Evolutionary conservation across 1,140 invertebrate genomes (phyloP).

Genomic region (Coelopa frigida): DNA sequence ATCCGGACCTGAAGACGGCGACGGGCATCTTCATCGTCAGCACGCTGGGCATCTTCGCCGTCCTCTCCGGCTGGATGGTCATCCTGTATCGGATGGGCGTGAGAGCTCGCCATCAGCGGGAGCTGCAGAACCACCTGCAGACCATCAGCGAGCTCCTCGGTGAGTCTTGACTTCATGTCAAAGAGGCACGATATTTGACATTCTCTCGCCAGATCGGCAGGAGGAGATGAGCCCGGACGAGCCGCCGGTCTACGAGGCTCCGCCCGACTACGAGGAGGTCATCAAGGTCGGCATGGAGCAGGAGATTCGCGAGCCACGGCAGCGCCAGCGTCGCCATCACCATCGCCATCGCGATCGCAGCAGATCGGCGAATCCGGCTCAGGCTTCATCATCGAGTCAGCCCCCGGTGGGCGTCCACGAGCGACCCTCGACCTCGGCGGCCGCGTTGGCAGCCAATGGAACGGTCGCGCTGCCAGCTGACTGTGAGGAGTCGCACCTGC

Average conservation of each 20-base stretch:
- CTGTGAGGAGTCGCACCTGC: not conserved
- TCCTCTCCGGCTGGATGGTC: slow-evolving; percentile 58
- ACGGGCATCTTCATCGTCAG: slow-evolving; percentile 57
- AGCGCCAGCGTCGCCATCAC: slow-evolving; percentile 12
- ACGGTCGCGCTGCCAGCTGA: not conserved
- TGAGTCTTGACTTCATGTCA: slow-evolving; percentile 24
- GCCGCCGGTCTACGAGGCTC: slow-evolving; percentile 62
- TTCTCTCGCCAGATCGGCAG: slow-evolving; percentile 44
- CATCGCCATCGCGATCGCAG: slow-evolving; percentile 15
- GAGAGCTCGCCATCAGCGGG: slow-evolving; percentile 53
- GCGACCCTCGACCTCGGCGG: slow-evolving; percentile 32
- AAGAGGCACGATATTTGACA: not conserved
- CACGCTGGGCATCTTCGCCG: slow-evolving; percentile 55
- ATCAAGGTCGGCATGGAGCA: slow-evolving; percentile 51
- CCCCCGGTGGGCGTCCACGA: not conserved
- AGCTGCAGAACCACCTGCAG: slow-evolving; percentile 57
- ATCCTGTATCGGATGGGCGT: slow-evolving; percentile 58
- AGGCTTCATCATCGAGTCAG: not conserved
- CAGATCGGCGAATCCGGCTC: too few relatives aligned
- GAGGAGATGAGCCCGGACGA: slow-evolving; percentile 53
- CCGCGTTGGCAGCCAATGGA: slow-evolving; percentile 17
- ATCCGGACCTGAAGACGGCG: slow-evolving; percentile 59
- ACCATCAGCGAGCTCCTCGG: slow-evolving; percentile 61
- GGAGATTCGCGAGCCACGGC: slow-evolving; percentile 31
- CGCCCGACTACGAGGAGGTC: slow-evolving; percentile 63